phyloP scores from a whole-genome alignment of 1,140 invertebrate species.

The Micrasema longulum region DNA sequence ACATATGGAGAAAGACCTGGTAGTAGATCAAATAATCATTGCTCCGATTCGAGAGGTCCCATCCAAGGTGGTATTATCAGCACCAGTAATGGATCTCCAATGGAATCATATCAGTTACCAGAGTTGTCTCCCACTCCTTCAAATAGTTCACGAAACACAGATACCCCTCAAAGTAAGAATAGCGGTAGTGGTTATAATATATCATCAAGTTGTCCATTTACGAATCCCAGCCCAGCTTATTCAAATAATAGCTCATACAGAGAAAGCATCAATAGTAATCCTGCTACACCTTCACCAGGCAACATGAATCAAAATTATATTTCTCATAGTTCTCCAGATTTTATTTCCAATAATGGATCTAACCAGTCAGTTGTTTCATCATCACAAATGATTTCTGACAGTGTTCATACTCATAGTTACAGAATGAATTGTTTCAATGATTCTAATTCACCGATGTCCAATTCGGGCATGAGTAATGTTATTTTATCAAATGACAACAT shows the following conservation, averaged over 20 bases:
- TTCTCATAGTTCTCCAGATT: conserved; percentile 62
- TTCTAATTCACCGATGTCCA: conserved; percentile 30
- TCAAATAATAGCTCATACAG: conserved; percentile 61
- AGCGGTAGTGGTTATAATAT: conserved; percentile 59
- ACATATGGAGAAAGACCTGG: conserved; percentile 73
- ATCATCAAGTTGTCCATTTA: conserved; percentile 61
- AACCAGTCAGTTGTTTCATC: conserved; percentile 31
- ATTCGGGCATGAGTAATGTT: conserved; percentile 23
- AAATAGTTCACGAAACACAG: conserved; percentile 63
- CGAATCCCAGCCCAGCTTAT: conserved; percentile 63
- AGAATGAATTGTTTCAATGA: conserved; percentile 43
- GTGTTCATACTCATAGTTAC: conserved; percentile 31
- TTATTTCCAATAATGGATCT: conserved; percentile 55
- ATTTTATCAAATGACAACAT: conserved; percentile 33
- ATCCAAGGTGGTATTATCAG: conserved; percentile 82
- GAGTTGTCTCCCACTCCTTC: conserved; percentile 67
- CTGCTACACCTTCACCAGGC: conserved; percentile 58
- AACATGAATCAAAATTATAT: conserved; percentile 57
- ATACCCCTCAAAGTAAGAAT: conserved; percentile 63
- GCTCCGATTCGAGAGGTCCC: conserved; percentile 70
- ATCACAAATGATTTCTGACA: conserved; percentile 40
- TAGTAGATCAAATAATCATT: conserved; percentile 58
- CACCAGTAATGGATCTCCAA: conserved; percentile 78
- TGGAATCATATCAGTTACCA: conserved; percentile 67
- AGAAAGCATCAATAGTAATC: conserved; percentile 63